Conservation (phyloP, 2,113 vertebrate genomes). For the Neolamprologus devosi region DNA sequence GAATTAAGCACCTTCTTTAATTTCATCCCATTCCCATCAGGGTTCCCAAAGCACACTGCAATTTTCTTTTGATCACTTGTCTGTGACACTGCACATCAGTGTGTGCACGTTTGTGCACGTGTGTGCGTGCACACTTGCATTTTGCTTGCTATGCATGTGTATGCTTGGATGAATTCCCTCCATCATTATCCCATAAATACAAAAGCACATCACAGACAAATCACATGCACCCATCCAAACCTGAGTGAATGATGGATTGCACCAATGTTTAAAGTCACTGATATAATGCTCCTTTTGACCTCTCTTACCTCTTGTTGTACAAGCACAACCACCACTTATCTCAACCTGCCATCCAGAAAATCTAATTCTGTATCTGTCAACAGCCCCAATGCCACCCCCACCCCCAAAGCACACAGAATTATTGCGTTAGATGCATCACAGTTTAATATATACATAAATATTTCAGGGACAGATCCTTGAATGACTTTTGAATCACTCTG, state of each 20-base stretch:
- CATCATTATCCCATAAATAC: constrained; percentile 11
- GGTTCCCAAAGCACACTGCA: constrained; percentile 21
- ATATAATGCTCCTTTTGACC: constrained; percentile 11
- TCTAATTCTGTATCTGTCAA: constrained; percentile 25
- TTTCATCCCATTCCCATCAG: constrained; percentile 30
- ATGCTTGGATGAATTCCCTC: neutral
- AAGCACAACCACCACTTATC: constrained; percentile 13
- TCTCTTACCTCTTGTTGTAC: neutral
- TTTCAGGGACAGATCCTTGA: neutral
- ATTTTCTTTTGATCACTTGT: constrained; percentile 39
- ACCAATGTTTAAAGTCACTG: neutral
- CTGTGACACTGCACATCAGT: constrained; percentile 16
- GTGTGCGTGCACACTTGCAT: neutral
- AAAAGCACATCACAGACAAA: neutral
- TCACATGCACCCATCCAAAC: neutral
- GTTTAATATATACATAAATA: constrained; percentile 8
- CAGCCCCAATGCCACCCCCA: neutral
- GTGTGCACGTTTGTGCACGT: neutral
- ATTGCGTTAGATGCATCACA: neutral
- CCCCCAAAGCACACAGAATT: neutral
- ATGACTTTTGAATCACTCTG: neutral
- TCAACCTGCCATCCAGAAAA: constrained; percentile 14
- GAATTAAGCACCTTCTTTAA: constrained; percentile 52
- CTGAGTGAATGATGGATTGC: constrained; percentile 22
- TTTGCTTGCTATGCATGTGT: neutral